A percentile compares a stretch with the other conserved stretches of the same genome.
These are phyloP conservation scores for Minunthozetes semirufus DNA, from an alignment of 2,888 invertebrate species.

Conservation along the genomic window DNA sequence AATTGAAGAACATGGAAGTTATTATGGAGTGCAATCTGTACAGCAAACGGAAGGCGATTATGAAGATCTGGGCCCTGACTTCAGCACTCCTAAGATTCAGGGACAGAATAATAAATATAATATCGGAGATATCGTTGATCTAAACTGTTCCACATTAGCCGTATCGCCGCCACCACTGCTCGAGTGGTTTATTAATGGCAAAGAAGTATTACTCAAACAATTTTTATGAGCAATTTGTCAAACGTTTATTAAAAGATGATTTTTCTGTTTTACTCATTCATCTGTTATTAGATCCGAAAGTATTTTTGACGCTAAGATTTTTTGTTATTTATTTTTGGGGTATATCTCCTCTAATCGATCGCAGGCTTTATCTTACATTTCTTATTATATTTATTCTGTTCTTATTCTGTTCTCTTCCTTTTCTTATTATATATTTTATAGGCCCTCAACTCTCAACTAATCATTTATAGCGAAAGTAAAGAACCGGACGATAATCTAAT, in stretches of 20 bases:
- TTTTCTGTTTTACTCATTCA: not conserved
- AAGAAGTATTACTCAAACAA: slow-evolving; percentile 38
- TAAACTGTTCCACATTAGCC: slow-evolving; percentile 39
- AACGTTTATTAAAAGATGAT: not conserved
- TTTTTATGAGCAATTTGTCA: not conserved
- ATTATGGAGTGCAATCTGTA: not conserved
- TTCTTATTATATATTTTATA: not conserved
- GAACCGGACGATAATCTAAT: not conserved
- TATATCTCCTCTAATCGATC: not conserved
- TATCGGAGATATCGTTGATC: slow-evolving; percentile 40
- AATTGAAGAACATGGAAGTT: slow-evolving; percentile 25
- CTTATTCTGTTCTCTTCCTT: not conserved
- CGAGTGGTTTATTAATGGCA: slow-evolving; percentile 41
- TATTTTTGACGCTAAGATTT: not conserved
- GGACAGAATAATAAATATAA: slow-evolving; percentile 33
- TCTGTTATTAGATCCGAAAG: not conserved
- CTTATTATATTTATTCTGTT: not conserved
- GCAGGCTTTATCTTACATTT: not conserved
- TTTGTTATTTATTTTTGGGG: not conserved
- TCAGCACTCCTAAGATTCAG: slow-evolving; percentile 26
- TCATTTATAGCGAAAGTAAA: not conserved
- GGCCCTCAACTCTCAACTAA: slow-evolving; percentile 3
- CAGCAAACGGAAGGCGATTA: slow-evolving; percentile 9
- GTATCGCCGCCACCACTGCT: slow-evolving; percentile 39
- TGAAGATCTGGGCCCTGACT: not conserved